Conservation (phyloP, 2,113 vertebrate species). For the Menidia beryllina region DNA sequence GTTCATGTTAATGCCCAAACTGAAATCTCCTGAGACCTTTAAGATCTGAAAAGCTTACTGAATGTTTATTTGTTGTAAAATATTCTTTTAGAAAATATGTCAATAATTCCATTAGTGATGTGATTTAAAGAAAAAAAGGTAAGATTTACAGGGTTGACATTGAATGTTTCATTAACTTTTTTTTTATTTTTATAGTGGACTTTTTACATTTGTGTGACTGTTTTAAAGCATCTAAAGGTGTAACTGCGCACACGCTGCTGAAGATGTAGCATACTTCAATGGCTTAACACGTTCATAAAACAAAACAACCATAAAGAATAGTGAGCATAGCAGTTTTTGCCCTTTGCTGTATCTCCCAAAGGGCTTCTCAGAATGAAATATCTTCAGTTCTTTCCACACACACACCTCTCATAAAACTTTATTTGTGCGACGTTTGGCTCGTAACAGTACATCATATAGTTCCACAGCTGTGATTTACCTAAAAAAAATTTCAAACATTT, state of each 20-base stretch:
- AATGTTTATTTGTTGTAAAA: background rate
- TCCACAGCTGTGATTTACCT: slow-evolving; percentile 52
- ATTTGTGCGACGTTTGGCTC: slow-evolving; percentile 58
- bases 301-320: slow-evolving; percentile 30
- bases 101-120: background rate
- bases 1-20: background rate
- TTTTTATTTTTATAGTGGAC: background rate
- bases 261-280: slow-evolving; percentile 11
- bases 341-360: slow-evolving; percentile 26
- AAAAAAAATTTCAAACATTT: slow-evolving; percentile 52
- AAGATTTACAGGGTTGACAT: background rate
- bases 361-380: slow-evolving; percentile 33
- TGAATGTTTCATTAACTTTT: slow-evolving; percentile 6
- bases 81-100: background rate
- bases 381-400: slow-evolving; percentile 23
- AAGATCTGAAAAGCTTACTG: background rate
- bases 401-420: slow-evolving; percentile 48
- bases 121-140: background rate
- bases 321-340: slow-evolving; percentile 38
- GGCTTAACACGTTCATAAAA: slow-evolving; percentile 46
- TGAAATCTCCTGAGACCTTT: background rate
- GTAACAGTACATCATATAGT: slow-evolving; percentile 57
- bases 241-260: background rate
- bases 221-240: slow-evolving; percentile 23
- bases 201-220: slow-evolving; percentile 4